phyloP scores from a whole-genome alignment of 1,140 invertebrate species.

The Aricia agestis region DNA sequence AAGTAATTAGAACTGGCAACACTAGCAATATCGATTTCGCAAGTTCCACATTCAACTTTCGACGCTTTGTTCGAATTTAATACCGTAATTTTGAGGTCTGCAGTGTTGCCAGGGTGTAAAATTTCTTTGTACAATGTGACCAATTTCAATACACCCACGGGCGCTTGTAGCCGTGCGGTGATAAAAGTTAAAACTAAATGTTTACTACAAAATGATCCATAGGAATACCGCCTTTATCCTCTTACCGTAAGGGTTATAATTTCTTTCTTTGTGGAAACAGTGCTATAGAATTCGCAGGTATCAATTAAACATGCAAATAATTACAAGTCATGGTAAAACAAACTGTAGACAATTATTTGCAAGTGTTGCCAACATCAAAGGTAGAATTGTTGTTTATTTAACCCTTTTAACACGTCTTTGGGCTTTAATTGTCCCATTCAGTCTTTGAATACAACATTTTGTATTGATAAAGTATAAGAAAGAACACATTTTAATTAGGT shows the following conservation, averaged over 20 bases:
- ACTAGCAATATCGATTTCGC: conserved; percentile 46
- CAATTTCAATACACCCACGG: conserved; percentile 49
- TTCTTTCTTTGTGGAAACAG: background rate
- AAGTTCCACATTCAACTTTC: conserved; percentile 37
- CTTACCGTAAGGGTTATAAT: conserved; percentile 2
- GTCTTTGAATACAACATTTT: background rate
- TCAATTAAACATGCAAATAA: background rate
- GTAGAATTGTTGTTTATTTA: background rate
- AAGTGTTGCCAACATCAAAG: background rate
- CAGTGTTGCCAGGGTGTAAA: conserved; percentile 46
- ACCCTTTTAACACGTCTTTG: background rate
- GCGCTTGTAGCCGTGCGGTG: conserved; percentile 21
- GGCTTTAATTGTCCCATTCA: background rate
- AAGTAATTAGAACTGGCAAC: conserved; percentile 51
- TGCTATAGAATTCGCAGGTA: background rate
- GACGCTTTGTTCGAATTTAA: conserved; percentile 54
- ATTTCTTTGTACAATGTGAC: conserved; percentile 54
- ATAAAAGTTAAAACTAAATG: conserved; percentile 17
- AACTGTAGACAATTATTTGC: background rate
- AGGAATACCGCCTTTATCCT: conserved; percentile 18
- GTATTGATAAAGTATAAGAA: background rate
- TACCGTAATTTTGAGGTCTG: conserved; percentile 61
- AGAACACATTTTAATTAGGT: background rate
- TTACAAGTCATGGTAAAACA: background rate
- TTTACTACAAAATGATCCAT: conserved; percentile 13